Evolutionary conservation across 2,797 vertebrate genomes (phyloP), one percentile per base, ranked within the genome.

Genomic region (Poecilia velifera): DNA sequence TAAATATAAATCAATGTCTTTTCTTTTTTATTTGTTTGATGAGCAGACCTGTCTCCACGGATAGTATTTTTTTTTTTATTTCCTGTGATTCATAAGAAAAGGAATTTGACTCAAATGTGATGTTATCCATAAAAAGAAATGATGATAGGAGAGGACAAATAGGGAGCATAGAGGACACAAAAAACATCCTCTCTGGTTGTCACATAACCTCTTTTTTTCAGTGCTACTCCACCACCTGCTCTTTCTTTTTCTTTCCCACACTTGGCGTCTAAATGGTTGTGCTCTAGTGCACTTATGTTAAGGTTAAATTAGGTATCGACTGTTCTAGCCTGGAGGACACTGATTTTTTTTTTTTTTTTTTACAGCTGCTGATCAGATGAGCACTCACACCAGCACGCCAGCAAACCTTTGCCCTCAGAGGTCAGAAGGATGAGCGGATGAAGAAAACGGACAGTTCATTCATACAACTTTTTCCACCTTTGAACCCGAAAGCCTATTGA

Each of bases 281-380:
- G 82, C 89, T 94, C 89, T 81, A 88, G 90, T 89, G 87, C 91
- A 91, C 91, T 93, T 90, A 89, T 90, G 83, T 90, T 91, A 88
- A 89, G 83, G 89, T 85, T 94, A 92, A 95, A 93, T 94, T 87
- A 91, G 89, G 87, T 94, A 94, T 93, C 91, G 92, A 95, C 91
- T 90, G 88, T 87, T 86, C 77, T 87, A 89, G 90, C 91, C 91
- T 92, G 87, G 88, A 93, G 93, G 90, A 94, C 84, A 92, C 80
- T 85, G 89, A 41, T 77, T 90, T 92, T 78, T 90, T 92, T 13
- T 47, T 45, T 45, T 46, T 49, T 79, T 90, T 92, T 78, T 89
- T 92, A 93, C 86, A 90, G 92, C 89, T 91, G 87, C 82, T 84
- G 79, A 92, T 93, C 92, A 90, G 87, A 89, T 89, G 87, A 85